Evolutionary conservation across 2,113 vertebrate species (phyloP), one percentile per base, ranked within the genome.

Genomic region (Carassius gibelio): DNA sequence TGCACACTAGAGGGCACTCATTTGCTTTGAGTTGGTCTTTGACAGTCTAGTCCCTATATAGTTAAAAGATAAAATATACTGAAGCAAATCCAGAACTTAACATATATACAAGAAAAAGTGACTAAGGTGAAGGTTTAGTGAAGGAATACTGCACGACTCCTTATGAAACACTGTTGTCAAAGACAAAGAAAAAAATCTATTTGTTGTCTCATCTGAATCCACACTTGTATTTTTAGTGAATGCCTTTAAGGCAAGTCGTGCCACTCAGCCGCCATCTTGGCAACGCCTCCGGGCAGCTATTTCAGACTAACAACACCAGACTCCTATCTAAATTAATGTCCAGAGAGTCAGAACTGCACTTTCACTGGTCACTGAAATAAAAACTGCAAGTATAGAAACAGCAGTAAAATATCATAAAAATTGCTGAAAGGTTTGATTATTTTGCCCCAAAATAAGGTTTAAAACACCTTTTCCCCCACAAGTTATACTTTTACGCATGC

Each of bases 1-100:
- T 81, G 80, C 66, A 55, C 80, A 82, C 81, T 82, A 82, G 81
- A 82, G 81, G 81, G 81, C 81, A 57, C 81, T 82, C 26, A 82
- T 19, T 82, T 69, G 64, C 81, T 82, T 71, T 69, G 8, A 57
- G 81, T 13, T 55, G 55, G 14, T 48, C 42, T 68, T 48, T 34
- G 23, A 34, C 61, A 48, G 15, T 15, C 9, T 50, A 55, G 5
- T 34, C 17, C 19, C 23, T 69, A 50, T 75, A 50, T 50, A 75
- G 72, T 26, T 77, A 30, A 34, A 19, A 77, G 48, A 52, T 23
- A 7, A 52, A 75, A 75, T 75, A 30, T 26, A 48, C 0, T 42
- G 19, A 72, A 74, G 30, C 30, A 69, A 36, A 36, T 69, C 30
- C 30, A 69, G 30, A 77, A 57, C 26, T 77, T 55, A 1, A 8